Evolutionary conservation across 2,797 vertebrate genomes (phyloP).

Genomic region (Pyrocephalus nanus): DNA sequence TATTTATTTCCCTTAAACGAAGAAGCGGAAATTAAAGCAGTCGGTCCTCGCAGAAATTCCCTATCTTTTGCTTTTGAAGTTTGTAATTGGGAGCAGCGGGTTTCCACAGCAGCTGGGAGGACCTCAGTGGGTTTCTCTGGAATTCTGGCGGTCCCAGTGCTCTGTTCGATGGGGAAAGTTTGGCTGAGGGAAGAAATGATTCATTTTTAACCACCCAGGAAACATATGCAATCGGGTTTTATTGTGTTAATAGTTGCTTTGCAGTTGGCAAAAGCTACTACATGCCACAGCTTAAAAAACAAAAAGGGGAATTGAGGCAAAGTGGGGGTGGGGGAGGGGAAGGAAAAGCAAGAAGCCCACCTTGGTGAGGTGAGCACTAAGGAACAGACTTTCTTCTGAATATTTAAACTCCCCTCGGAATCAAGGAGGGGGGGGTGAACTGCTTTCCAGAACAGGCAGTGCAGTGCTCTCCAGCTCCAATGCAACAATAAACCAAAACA

Average conservation of each 20-base stretch:
- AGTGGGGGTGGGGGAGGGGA: too few species aligned
- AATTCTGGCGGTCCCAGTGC: not conserved
- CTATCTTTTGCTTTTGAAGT: slow-evolving; percentile 20
- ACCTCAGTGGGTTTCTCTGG: not conserved
- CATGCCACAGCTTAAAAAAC: not conserved
- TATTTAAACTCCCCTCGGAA: not conserved
- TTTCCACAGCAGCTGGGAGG: not conserved
- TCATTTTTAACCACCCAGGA: not conserved
- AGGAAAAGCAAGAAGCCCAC: not conserved
- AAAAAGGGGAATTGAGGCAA: not conserved
- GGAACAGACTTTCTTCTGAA: not conserved
- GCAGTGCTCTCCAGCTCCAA: not conserved
- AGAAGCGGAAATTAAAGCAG: not conserved
- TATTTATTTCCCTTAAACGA: not conserved
- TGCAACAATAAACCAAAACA: not conserved
- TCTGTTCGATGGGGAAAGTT: not conserved
- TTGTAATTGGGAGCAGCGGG: slow-evolving; percentile 40
- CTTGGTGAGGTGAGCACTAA: not conserved
- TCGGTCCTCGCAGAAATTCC: not conserved
- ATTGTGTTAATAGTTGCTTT: not conserved
- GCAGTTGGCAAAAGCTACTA: not conserved
- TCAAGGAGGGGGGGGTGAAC: not conserved
- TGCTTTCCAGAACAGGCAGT: not conserved
- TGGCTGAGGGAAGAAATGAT: slow-evolving; percentile 24
- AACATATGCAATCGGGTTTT: not conserved